Conservation (phyloP, 2,797 vertebrate species). For the Phataginus tricuspis region DNA sequence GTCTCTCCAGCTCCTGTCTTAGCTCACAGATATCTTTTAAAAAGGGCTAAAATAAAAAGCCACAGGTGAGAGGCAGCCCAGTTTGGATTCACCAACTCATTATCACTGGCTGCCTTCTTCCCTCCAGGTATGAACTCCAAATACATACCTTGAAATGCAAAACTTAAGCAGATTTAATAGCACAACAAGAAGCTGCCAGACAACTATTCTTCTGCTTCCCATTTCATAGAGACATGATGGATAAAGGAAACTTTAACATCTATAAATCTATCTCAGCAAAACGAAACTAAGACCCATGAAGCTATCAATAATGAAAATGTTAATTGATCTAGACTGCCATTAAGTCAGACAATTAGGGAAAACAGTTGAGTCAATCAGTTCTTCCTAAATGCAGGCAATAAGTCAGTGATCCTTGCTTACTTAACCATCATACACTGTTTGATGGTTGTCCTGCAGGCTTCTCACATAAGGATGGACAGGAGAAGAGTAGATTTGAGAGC, state of each 20-base stretch:
- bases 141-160: not conserved
- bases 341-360: not conserved
- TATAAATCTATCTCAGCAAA: not conserved
- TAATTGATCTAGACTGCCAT: not conserved
- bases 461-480: not conserved
- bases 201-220: not conserved
- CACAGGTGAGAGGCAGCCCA: not conserved
- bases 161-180: conserved; percentile 5
- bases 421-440: not conserved
- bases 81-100: not conserved
- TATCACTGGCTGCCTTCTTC: not conserved
- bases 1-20: conserved; percentile 94
- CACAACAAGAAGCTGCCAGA: not conserved
- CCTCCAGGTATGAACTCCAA: not conserved
- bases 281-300: not conserved
- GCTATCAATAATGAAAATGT: not conserved
- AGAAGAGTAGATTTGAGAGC: not conserved
- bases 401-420: not conserved
- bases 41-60: conserved; percentile 82
- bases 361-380: not conserved
- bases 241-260: conserved; percentile 7
- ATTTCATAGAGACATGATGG: not conserved
- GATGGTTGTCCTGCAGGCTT: not conserved
- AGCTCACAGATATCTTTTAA: conserved; percentile 91
- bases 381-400: not conserved